These are phyloP conservation scores for Mechanitis mazaeus DNA, from an alignment of 2,888 invertebrate genomes.

Conservation along the genomic window DNA sequence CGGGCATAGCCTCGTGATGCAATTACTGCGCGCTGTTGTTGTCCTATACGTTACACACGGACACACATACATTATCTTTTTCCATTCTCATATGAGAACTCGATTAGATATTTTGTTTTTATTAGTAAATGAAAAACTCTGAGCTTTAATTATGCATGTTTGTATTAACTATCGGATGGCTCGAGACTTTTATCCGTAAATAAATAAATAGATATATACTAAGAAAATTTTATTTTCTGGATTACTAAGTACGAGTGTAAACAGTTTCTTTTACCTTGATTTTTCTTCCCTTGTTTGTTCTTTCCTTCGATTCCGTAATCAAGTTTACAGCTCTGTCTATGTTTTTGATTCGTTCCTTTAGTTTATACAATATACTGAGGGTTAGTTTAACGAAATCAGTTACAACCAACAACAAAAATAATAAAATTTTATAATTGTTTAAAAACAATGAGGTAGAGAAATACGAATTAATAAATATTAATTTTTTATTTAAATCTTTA, in stretches of 20 bases:
- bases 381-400: not conserved
- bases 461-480: too few relatives aligned
- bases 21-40: conserved; percentile 40
- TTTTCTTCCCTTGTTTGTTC: conserved; percentile 61
- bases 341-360: conserved; percentile 41
- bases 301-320: conserved; percentile 62
- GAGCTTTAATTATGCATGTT: not conserved
- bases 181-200: not conserved
- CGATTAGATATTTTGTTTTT: not conserved
- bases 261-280: conserved; percentile 54
- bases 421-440: too few relatives aligned
- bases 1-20: conserved; percentile 42
- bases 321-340: conserved; percentile 56
- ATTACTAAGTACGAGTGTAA: conserved; percentile 52
- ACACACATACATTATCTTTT: not conserved
- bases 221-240: conserved; percentile 43
- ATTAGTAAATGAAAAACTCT: not conserved
- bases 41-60: not conserved
- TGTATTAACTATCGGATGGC: too few relatives aligned
- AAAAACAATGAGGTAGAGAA: too few relatives aligned
- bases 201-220: not conserved
- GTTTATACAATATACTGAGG: conserved; percentile 36
- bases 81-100: conserved; percentile 1
- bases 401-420: too few relatives aligned
- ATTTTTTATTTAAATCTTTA: too few relatives aligned